Percentiles rank a stretch among this genome's conserved stretches.
phyloP scores from a whole-genome alignment of 2,113 vertebrate genomes.

The Psilopogon haemacephalus region DNA sequence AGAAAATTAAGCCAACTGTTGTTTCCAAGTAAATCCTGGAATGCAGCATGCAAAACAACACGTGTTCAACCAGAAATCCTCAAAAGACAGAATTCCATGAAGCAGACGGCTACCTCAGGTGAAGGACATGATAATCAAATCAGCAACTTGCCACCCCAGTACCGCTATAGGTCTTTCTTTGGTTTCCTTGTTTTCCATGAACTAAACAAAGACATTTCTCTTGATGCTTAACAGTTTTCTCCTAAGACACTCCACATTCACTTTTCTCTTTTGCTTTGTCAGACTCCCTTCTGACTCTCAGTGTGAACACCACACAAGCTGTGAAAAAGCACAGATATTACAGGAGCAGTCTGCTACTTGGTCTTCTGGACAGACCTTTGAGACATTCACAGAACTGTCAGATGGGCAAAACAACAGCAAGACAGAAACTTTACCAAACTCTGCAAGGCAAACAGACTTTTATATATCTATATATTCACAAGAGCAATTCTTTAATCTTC shows the following conservation, averaged over 20 bases:
- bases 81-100: slow-evolving; percentile 25
- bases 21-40: slow-evolving; percentile 59
- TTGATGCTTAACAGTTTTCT: background rate
- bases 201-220: background rate
- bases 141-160: background rate
- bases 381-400: background rate
- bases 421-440: slow-evolving; percentile 19
- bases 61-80: slow-evolving; percentile 30
- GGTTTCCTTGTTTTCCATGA: background rate
- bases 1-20: slow-evolving; percentile 28
- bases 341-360: background rate
- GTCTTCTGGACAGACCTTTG: background rate
- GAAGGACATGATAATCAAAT: background rate
- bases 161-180: background rate
- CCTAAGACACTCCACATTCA: background rate
- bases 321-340: background rate
- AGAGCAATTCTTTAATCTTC: slow-evolving; percentile 41
- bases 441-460: slow-evolving; percentile 20
- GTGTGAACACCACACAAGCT: background rate
- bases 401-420: background rate
- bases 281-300: background rate
- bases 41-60: slow-evolving; percentile 54
- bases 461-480: slow-evolving; percentile 41
- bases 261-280: background rate
- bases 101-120: background rate